Conservation (phyloP, 2,888 invertebrate species). For the Scaptomyza flava region DNA sequence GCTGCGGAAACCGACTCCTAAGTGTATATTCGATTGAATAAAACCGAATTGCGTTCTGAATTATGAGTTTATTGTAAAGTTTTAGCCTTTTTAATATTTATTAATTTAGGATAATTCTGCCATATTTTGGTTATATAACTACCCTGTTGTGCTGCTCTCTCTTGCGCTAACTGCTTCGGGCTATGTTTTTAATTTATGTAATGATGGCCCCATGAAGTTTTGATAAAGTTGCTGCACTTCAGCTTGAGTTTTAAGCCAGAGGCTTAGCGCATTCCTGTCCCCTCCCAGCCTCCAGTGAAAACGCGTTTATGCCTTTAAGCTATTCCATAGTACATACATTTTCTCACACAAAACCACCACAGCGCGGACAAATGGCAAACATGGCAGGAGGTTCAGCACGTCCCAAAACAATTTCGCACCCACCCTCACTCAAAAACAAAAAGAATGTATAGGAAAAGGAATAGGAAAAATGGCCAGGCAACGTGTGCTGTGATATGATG, state of each 20-base stretch:
- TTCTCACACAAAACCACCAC: conserved; percentile 24
- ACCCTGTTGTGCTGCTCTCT: conserved; percentile 1
- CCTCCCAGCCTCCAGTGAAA: background rate
- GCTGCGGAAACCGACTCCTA: too few relatives aligned
- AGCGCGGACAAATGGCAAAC: conserved; percentile 39
- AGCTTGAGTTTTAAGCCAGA: conserved; percentile 6
- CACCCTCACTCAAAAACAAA: conserved; percentile 23
- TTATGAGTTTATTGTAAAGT: too few relatives aligned
- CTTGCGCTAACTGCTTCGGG: conserved; percentile 9
- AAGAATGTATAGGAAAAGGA: background rate
- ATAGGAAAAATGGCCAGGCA: conserved; percentile 9
- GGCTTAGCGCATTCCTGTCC: conserved; percentile 33
- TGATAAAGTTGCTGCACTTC: conserved; percentile 44
- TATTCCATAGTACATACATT: conserved; percentile 11
- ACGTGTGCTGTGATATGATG: conserved; percentile 61
- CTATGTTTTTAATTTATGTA: conserved; percentile 18
- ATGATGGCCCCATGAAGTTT: conserved; percentile 33
- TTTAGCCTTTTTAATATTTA: background rate
- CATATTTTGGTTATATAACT: conserved; percentile 20
- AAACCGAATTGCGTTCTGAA: too few relatives aligned
- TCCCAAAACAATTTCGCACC: conserved; percentile 58
- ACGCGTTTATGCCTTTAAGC: conserved; percentile 43
- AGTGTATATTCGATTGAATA: too few relatives aligned
- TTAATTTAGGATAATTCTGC: conserved; percentile 17
- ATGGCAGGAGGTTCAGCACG: conserved; percentile 21